Evolutionary conservation across 1,140 invertebrate species (phyloP).

Genomic region (Pseudomyrmex flavicornis): DNA sequence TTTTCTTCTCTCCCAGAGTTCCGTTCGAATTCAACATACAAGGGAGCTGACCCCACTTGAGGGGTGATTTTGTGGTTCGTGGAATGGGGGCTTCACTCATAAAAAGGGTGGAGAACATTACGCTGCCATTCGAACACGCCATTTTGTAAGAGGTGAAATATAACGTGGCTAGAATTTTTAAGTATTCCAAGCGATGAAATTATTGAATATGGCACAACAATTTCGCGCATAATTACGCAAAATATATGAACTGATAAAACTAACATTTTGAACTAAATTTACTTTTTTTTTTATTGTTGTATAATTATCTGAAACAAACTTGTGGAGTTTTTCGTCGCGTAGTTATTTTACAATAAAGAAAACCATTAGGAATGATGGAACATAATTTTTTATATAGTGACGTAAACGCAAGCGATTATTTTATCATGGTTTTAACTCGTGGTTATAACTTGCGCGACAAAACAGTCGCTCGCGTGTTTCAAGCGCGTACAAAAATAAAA

Average conservation of each 20-base stretch:
- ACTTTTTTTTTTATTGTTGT: no score
- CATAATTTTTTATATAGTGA: no score
- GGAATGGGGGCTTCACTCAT: conserved; percentile 52
- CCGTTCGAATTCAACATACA: conserved; percentile 55
- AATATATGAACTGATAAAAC: neutral
- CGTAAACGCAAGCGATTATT: no score
- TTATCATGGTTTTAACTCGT: no score
- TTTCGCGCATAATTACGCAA: neutral
- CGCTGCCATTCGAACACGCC: conserved; percentile 60
- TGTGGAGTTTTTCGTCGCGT: no score
- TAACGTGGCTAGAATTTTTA: conserved; percentile 25
- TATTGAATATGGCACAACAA: neutral
- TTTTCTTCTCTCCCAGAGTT: neutral
- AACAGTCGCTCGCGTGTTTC: no score
- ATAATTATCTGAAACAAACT: no score
- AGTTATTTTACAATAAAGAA: no score
- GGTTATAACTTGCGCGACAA: no score
- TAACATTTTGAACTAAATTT: no score
- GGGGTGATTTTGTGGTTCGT: conserved; percentile 64
- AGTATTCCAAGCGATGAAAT: neutral
- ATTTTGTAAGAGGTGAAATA: conserved; percentile 68
- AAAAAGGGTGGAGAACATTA: conserved; percentile 49
- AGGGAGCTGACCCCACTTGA: conserved; percentile 60
- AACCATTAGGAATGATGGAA: no score
- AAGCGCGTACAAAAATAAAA: no score